A percentile compares a stretch with the other conserved stretches of the same genome.
Conservation (phyloP, 1,140 invertebrate genomes). For the Asobara japonica region DNA sequence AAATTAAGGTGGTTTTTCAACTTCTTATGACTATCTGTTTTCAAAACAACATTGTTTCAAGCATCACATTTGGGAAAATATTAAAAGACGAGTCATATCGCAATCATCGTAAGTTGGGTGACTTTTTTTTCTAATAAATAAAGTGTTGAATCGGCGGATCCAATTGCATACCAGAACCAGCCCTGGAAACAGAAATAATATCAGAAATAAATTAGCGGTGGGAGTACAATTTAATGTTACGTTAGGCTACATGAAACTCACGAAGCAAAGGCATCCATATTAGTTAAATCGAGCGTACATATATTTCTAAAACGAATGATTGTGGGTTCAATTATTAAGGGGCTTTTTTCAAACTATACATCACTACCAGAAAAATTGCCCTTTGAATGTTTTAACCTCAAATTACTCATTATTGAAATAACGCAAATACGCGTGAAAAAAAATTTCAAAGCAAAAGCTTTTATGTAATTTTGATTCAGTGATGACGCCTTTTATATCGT, state of each 20-base stretch:
- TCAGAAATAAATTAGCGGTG: constrained; percentile 47
- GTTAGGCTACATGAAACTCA: constrained; percentile 9
- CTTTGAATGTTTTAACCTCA: no score
- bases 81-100: background rate
- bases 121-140: constrained; percentile 24
- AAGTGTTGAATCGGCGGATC: constrained; percentile 40
- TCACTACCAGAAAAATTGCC: no score
- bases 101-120: background rate
- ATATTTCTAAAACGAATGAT: no score
- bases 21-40: background rate
- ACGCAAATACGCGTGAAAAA: no score
- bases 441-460: no score
- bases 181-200: constrained; percentile 56
- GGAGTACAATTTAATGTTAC: constrained; percentile 29
- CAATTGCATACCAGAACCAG: constrained; percentile 54
- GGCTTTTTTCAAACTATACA: no score
- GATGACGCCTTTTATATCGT: background rate
- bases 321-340: no score
- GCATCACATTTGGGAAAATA: background rate
- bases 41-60: background rate
- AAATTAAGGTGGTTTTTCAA: background rate
- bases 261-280: constrained; percentile 7
- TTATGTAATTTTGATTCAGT: no score
- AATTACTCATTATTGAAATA: no score
- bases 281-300: no score